A percentile compares a stretch with the other conserved stretches of the same genome.
Evolutionary conservation across 2,888 invertebrate genomes (phyloP).

Genomic region (Lymantria monacha): DNA sequence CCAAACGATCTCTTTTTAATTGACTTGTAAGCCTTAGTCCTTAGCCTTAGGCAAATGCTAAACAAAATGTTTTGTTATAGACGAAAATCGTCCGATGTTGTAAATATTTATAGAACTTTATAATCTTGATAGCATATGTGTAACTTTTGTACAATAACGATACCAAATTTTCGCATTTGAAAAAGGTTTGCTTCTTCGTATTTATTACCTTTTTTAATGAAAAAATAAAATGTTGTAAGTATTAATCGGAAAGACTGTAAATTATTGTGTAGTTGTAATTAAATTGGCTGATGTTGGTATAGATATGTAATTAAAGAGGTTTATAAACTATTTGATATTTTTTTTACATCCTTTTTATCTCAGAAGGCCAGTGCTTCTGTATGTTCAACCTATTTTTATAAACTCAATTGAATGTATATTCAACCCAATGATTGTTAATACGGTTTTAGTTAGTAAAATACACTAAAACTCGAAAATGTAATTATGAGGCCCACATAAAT

Average conservation of each 20-base stretch:
- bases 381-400: neutral
- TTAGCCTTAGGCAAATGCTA: slow-evolving; percentile 61
- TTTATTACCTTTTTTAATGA: slow-evolving; percentile 71
- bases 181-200: slow-evolving; percentile 73
- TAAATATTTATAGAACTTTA: slow-evolving; percentile 67
- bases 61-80: slow-evolving; percentile 60
- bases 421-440: neutral
- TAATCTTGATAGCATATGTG: slow-evolving; percentile 50
- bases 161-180: slow-evolving; percentile 80
- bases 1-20: slow-evolving; percentile 65
- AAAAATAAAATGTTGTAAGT: slow-evolving; percentile 68
- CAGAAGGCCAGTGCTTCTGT: neutral
- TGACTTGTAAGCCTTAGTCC: slow-evolving; percentile 56
- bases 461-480: no score
- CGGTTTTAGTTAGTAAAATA: slow-evolving; percentile 6
- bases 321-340: slow-evolving; percentile 60
- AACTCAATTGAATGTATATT: no score
- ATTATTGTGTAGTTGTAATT: slow-evolving; percentile 77
- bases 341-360: slow-evolving; percentile 5
- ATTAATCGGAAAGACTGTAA: slow-evolving; percentile 81
- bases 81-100: slow-evolving; percentile 64
- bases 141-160: slow-evolving; percentile 80
- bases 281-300: slow-evolving; percentile 78
- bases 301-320: slow-evolving; percentile 76
- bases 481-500: no score